These are phyloP conservation scores for Actinemys pallida DNA, from an alignment of 2,113 vertebrate species.

Conservation along the genomic window DNA sequence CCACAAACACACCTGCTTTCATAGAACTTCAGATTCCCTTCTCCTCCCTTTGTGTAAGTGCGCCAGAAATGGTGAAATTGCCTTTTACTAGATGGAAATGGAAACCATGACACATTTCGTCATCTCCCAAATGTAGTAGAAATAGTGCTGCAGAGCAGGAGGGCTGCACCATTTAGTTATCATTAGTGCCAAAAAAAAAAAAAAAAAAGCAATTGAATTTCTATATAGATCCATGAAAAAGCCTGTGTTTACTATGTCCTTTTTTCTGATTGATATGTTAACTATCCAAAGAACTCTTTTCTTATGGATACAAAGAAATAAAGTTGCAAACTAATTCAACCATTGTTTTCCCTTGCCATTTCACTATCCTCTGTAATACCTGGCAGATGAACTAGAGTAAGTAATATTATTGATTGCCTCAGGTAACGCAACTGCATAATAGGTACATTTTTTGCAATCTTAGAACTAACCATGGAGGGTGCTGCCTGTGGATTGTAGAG, in stretches of 20 bases:
- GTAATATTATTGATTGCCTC: neutral
- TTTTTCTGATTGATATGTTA: rapidly evolving
- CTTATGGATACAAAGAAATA: neutral
- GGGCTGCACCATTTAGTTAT: neutral
- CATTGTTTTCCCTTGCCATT: neutral
- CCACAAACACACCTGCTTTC: neutral
- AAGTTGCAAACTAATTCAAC: neutral
- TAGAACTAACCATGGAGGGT: neutral
- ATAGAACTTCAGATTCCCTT: rapidly evolving
- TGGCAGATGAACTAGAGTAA: neutral
- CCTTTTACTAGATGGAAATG: neutral
- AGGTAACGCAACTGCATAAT: neutral
- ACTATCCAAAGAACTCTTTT: neutral
- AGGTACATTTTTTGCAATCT: neutral
- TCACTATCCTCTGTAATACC: neutral
- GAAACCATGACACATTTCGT: neutral
- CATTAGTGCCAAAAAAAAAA: neutral
- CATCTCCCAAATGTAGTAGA: neutral
- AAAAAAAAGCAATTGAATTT: rapidly evolving
- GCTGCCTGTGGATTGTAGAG: neutral
- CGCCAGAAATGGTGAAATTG: neutral
- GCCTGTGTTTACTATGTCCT: rapidly evolving
- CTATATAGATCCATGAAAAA: neutral
- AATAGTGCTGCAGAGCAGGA: rapidly evolving
- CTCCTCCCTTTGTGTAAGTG: too few species aligned